phyloP scores from a whole-genome alignment of 1,140 invertebrate genomes.

The Colletes latitarsis region DNA sequence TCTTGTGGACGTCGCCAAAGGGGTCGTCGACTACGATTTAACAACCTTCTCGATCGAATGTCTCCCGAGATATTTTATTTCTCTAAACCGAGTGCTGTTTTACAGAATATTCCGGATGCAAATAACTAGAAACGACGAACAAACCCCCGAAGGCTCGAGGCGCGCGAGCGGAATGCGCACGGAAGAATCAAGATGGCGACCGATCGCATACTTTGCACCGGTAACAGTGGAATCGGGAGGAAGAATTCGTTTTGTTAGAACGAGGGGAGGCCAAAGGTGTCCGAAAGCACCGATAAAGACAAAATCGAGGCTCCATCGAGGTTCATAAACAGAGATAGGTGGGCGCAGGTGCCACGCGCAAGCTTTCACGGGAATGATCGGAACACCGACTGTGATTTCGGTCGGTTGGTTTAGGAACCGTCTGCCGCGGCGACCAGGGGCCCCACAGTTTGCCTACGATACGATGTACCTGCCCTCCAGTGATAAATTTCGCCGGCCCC shows the following conservation, averaged over 20 bases:
- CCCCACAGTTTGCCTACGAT: constrained; percentile 40
- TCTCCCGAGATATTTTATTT: no score
- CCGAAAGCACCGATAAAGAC: constrained; percentile 2
- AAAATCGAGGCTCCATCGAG: background rate
- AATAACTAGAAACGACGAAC: no score
- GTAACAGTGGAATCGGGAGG: no score
- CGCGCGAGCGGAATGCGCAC: no score
- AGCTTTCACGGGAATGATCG: constrained; percentile 33
- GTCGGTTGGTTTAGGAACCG: constrained; percentile 49
- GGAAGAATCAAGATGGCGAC: no score
- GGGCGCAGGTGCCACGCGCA: constrained; percentile 44
- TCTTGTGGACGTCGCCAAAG: no score
- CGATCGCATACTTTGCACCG: no score
- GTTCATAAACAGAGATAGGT: constrained; percentile 35
- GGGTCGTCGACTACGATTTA: no score
- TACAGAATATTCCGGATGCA: no score
- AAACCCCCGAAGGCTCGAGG: no score
- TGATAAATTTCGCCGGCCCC: constrained; percentile 38
- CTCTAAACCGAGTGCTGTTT: no score
- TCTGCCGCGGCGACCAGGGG: background rate
- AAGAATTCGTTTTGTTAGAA: no score
- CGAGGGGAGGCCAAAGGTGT: background rate
- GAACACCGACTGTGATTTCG: constrained; percentile 48
- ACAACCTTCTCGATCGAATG: background rate
- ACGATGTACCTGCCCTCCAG: constrained; percentile 43